Evolutionary conservation across 2,113 vertebrate genomes (phyloP).

Genomic region (Onychostoma macrolepis): DNA sequence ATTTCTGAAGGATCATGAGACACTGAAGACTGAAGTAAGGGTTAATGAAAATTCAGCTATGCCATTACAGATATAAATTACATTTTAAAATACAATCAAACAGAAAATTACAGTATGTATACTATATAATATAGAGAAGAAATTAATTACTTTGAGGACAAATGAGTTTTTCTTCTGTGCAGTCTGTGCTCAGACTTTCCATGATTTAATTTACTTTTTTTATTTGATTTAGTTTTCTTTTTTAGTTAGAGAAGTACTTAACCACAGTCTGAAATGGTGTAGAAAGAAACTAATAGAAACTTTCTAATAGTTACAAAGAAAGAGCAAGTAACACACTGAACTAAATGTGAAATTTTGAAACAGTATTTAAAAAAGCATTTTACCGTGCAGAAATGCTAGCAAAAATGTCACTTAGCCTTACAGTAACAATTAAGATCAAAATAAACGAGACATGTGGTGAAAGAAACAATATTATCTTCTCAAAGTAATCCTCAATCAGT

Average conservation of each 20-base stretch:
- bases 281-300: neutral
- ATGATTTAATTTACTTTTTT: neutral
- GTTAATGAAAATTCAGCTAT: neutral
- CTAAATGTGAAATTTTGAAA: no score
- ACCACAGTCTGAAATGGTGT: neutral
- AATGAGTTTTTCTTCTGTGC: constrained; percentile 3
- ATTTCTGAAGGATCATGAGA: no score
- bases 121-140: neutral
- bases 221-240: neutral
- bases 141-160: constrained; percentile 1
- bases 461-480: neutral
- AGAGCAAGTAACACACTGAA: neutral
- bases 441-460: neutral
- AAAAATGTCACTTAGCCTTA: neutral
- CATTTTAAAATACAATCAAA: neutral
- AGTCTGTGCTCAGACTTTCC: neutral
- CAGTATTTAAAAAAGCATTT: neutral
- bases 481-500: neutral
- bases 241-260: neutral
- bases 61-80: neutral
- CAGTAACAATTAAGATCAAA: neutral
- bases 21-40: no score
- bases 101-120: neutral
- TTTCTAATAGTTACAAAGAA: neutral
- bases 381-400: neutral